Base-by-base conservation (phyloP, 2,797 vertebrate species). In the Ctenopoma kingsleyae region DNA sequence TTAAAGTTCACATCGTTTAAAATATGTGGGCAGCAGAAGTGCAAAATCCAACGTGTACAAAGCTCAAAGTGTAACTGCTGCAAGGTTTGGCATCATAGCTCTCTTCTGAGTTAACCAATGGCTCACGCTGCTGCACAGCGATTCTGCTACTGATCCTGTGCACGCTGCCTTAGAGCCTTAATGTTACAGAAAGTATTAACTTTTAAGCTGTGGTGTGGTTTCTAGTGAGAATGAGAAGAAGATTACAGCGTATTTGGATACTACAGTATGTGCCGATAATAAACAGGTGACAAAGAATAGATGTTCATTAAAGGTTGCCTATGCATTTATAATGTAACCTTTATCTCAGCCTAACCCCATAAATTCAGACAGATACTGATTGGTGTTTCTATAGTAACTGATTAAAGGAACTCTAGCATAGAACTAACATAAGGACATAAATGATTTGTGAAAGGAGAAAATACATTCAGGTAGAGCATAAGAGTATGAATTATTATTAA, bases 21-120 rank as follows among this genome's bases (percentile, higher is more conserved):
- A 71, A 63, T 75, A 22, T 53, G 57, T 20, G 48, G 25, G 53
- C 68, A 57, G 76, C 5, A 57, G 20, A 74, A 78, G 55, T 23
- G 61, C 12, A 49, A 61, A 68, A 50, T 53, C 38, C 11, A 60
- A 50, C 46, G 46, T 67, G 44, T 69, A 66, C 5, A 30, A 55
- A 64, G 55, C 54, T 76, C 30, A 47, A 43, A 67, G 69, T 23
- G 58, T 47, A 22, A 58, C 12, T 25, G 57, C 81, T 65, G 61
- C 50, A 59, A 73, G 67, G 57, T 67, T 77, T 75, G 50, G 54
- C 67, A 52, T 49, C 56, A 4, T 8, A 36, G 7, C 19, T 6
- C 43, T 27, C 8, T 41, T 54, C 57, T 54, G 40, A 73, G 53
- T 71, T 71, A 71, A 81, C 69, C 69, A 75, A 52, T 49, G 46